Conservation (phyloP, 2,797 vertebrate species). For the Clamator glandarius region DNA sequence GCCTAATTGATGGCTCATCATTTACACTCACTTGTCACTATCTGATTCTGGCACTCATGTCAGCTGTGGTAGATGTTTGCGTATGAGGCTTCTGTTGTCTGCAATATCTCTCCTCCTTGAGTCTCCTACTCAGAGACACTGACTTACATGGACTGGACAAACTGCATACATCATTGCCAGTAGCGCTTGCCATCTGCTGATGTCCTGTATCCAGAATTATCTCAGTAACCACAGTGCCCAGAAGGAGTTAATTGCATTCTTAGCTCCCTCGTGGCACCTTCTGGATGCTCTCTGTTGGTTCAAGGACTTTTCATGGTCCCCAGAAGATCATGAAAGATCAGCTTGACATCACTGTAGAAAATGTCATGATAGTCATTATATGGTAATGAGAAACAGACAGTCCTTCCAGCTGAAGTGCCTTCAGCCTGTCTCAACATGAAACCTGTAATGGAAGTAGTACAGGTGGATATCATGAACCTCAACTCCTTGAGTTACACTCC, state of each 20-base stretch:
- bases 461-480: background rate
- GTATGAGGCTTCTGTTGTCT: background rate
- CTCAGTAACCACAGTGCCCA: background rate
- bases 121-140: background rate
- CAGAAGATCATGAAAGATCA: background rate
- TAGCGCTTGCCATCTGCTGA: background rate
- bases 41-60: background rate
- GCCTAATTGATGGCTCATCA: background rate
- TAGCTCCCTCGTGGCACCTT: background rate
- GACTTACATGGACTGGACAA: background rate
- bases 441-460: background rate
- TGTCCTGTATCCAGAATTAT: background rate
- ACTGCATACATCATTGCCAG: background rate
- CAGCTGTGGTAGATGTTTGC: background rate
- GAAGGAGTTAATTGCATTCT: background rate
- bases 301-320: background rate
- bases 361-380: background rate
- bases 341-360: background rate
- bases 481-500: background rate
- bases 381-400: background rate
- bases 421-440: background rate
- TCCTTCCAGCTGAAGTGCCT: background rate
- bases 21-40: background rate
- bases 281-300: background rate
- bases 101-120: background rate